Evolutionary conservation across 2,797 vertebrate species (phyloP), one percentile per base, ranked within the genome.

Genomic region (Coracias cyanogaster): DNA sequence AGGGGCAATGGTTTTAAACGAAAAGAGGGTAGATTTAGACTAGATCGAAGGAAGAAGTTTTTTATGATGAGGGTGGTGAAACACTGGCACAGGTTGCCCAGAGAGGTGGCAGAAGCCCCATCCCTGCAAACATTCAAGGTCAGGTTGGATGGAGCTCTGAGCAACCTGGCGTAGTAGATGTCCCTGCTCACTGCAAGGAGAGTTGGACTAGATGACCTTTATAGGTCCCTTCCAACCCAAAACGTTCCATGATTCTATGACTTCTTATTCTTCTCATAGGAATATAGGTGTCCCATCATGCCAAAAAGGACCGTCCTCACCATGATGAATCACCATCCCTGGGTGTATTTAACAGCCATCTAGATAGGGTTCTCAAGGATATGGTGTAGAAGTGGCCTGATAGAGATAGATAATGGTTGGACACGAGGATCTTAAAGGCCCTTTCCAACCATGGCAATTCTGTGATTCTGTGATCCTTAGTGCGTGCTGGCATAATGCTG

Each of bases 401-500:
- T 37, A 37, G 37, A 37, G 37, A 10, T 37, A 37, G 37, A 37
- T 37, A 37, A 37, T 11, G 9, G 37, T 37, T 37, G 37, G 37
- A 37, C 37, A 37, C 12, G 37, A 37, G 37, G 37, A 37, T 37
- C 37, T 37, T 37, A 37, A 37, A 37, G 37, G 37, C 12, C 37
- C 37, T 37, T 37, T 37, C 37, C 37, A 37, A 37, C 37, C 37
- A 37, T 10, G 37, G 37, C 37, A 37, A 37, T 37, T 37, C 37
- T 37, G 37, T 37, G 37, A 37, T 37, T 37, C 37, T 37, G 37
- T 37, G 37, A 13, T 24, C 15, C 18, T 41, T 13, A 7, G 9
- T 3, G n/a, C 8, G 1, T 17, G 3, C 9, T 14, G 41, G 18
- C 22, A 7, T 11, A 12, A 2, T 24, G 4, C 7, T 20, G 21